A percentile compares a stretch with the other conserved stretches of the same genome.
Evolutionary conservation across 1,140 invertebrate species (phyloP).

Genomic region (Glossosoma conforme): DNA sequence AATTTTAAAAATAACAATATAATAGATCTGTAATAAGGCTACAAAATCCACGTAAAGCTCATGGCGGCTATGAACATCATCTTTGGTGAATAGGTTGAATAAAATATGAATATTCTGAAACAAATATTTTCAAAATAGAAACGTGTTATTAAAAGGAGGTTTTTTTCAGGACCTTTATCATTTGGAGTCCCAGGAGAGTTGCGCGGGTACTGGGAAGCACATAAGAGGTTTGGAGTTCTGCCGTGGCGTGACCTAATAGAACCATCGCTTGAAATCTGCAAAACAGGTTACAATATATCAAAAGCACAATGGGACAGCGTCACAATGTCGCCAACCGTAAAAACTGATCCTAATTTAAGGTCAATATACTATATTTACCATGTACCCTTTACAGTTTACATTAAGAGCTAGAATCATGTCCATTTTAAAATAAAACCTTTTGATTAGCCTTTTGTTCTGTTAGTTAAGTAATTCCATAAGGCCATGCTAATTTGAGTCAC

Average conservation of each 20-base stretch:
- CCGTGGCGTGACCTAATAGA: slow-evolving; percentile 76
- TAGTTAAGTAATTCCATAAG: no score
- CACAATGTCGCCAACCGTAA: slow-evolving; percentile 45
- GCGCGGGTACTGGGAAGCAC: slow-evolving; percentile 79
- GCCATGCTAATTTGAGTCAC: no score
- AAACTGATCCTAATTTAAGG: slow-evolving; percentile 61
- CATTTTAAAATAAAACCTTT: background rate
- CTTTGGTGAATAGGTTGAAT: no score
- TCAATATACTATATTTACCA: slow-evolving; percentile 38
- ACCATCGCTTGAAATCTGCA: slow-evolving; percentile 72
- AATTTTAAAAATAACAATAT: no score
- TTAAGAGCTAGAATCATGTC: no score
- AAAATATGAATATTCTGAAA: no score
- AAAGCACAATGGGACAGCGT: slow-evolving; percentile 60
- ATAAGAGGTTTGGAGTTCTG: slow-evolving; percentile 74
- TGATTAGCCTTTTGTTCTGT: no score
- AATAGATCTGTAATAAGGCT: no score
- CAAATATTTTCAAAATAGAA: no score
- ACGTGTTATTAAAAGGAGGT: no score
- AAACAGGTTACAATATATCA: slow-evolving; percentile 67
- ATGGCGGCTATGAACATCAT: no score
- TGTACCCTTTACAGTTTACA: slow-evolving; percentile 6
- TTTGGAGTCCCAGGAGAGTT: slow-evolving; percentile 89
- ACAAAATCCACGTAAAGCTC: no score
- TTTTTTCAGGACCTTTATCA: slow-evolving; percentile 66